These are phyloP conservation scores for Triops longicaudatus DNA, from an alignment of 1,140 invertebrate species.

Conservation along the genomic window DNA sequence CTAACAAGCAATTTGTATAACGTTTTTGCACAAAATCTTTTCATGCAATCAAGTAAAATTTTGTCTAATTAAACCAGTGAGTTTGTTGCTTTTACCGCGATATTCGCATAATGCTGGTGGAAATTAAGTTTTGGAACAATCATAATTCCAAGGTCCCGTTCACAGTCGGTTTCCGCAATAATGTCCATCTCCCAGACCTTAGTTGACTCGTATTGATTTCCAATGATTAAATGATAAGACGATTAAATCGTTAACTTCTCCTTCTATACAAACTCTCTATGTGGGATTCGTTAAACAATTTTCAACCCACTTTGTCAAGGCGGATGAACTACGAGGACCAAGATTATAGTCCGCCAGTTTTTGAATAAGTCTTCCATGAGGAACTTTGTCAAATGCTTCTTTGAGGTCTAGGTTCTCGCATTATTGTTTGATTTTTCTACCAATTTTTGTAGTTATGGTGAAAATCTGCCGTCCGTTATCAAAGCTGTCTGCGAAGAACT, in stretches of 20 bases:
- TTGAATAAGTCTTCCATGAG: neutral
- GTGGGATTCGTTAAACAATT: neutral
- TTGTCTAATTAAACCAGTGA: slow-evolving; percentile 17
- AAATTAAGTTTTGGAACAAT: slow-evolving; percentile 9
- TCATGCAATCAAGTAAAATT: slow-evolving; percentile 3
- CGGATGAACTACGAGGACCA: neutral
- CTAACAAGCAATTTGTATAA: neutral
- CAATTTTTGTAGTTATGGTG: neutral
- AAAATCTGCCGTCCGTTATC: neutral
- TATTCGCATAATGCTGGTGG: neutral
- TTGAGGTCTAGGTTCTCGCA: neutral
- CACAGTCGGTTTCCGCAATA: neutral
- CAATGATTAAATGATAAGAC: too few species aligned
- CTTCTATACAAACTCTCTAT: neutral
- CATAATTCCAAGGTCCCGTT: neutral
- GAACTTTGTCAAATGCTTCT: neutral
- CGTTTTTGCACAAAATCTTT: neutral
- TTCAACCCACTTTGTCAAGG: neutral
- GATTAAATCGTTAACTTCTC: too few species aligned
- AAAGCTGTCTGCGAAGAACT: neutral
- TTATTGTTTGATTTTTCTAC: too few species aligned
- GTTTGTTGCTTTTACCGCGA: neutral
- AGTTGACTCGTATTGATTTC: too few species aligned
- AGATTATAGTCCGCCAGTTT: neutral
- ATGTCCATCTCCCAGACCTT: too few species aligned